Base-by-base conservation (phyloP, 2,797 vertebrate genomes). In the Sebastes kiyomatsui region DNA sequence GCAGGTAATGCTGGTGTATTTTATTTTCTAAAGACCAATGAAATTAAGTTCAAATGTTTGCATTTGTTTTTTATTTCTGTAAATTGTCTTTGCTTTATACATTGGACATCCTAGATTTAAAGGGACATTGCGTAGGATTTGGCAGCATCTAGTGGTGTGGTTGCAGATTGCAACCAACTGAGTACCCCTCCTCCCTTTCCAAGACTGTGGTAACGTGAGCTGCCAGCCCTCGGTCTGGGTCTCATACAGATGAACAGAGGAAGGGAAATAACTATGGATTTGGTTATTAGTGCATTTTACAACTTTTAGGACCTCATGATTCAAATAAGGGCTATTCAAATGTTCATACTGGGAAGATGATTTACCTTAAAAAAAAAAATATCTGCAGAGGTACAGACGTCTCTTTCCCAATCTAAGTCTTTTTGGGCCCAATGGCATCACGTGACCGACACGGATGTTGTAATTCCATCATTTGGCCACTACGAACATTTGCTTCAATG, bases 1-100 rank as follows among this genome's bases (percentile, higher is more conserved):
- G 73, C 83, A 23, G 85, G 77, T 82, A 78, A 78, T 6, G 16
- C 33, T 20, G 7, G 64, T 65, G 4, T 5, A 7, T 33, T 56
- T 46, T 4, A 12, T 33, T 32, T 32, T 56, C 14, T 65, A 2
- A 42, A 42, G 14, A 35, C 6, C 1, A 28, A 13, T 28, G 23
- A 49, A 59, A 22, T 60, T 14, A 5, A n/a, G 1, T 23, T 32
- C 4, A 27, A 11, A 9, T 2, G 16, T 33, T 11, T 54, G 7
- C 5, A 65, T 66, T 33, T 2, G 18, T 73, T 8, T 33, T 35
- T 38, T 60, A 9, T 33, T 27, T 30, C 5, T 14, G 3, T 42
- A 6, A 55, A 46, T 55, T 52, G 25, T 6, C n/a, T 22, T 23
- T 18, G 4, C 2, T 0, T 65, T 22, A 42, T 6, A 56, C 1